Conservation (phyloP, 2,113 vertebrate genomes). For the Gavialis gangeticus region DNA sequence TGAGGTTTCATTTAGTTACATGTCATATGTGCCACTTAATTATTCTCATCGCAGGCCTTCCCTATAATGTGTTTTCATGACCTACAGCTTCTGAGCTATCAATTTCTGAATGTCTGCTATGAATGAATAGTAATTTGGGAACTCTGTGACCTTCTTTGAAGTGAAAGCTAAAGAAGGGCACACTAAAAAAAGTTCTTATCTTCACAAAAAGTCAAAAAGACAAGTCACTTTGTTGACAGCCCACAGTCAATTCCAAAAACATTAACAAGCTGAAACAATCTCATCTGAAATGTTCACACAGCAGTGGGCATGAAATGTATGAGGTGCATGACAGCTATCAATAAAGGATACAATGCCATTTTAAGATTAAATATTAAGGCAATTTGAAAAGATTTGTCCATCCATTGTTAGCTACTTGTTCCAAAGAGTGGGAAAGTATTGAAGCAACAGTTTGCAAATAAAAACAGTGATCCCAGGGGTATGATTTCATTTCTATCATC, state of each 20-base stretch:
- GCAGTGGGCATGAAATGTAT: not conserved
- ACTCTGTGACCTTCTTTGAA: conserved; percentile 51
- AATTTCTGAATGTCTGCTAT: conserved; percentile 63
- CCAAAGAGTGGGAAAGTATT: not conserved
- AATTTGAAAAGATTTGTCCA: conserved; percentile 1
- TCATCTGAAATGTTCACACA: not conserved
- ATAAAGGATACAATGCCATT: not conserved
- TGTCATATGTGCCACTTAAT: conserved; percentile 73
- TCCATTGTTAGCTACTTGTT: conserved; percentile 24
- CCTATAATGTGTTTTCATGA: conserved; percentile 73
- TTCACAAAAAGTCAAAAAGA: not conserved
- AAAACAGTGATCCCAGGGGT: not conserved
- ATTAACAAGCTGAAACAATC: not conserved
- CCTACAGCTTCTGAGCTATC: conserved; percentile 60
- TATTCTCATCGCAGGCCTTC: conserved; percentile 39
- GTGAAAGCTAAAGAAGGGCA: conserved; percentile 24
- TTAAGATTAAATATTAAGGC: conserved; percentile 34
- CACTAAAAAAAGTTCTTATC: conserved; percentile 58
- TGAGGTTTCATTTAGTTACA: conserved; percentile 60
- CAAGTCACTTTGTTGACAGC: not conserved
- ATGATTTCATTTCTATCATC: not conserved
- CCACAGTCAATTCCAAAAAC: not conserved
- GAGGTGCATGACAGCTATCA: not conserved
- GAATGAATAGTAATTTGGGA: conserved; percentile 72
- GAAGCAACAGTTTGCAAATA: not conserved